Evolutionary conservation across 2,113 vertebrate species (phyloP), one percentile per base, ranked within the genome.

Genomic region (Pseudorectes ferrugineus): DNA sequence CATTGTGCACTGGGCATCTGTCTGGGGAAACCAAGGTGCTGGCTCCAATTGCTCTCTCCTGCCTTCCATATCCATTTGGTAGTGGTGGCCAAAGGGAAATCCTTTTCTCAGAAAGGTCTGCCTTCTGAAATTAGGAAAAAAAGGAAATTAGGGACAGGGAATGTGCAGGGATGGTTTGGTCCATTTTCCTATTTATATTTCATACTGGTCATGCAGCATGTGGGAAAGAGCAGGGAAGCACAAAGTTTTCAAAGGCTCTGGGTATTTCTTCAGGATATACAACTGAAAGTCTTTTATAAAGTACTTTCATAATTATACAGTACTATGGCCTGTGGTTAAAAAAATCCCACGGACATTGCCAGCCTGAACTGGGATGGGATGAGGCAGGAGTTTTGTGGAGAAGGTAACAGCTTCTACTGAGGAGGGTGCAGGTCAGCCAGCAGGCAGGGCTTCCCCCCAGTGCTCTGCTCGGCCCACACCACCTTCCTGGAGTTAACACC

Each of bases 1-100:
- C 4, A 9, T 12, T 13, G 9, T 18, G 10, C 8, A 1, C 7
- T 14, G 24, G 17, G 29, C 3, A 5, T 12, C 46, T 1, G 0
- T 9, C 26, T 36, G n/a, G 42, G 28, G 35, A 68, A 72, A 45
- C 12, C 0, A 6, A 65, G 42, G 45, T 17, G 25, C 40, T 18
- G 15, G 15, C 45, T 59, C 43, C 0, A 0, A 25, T 26, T 42
- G 26, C 23, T 61, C 33, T 33, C 58, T 24, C 12, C 36, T 73
- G n/a, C 24, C 29, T 33, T 73, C 40, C 1, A 0, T 12, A 25
- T 2, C 28, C 15, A 6, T 62, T 43, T 21, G 40, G 45, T 19
- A 35, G 28, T 42, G 33, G 24, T 9, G 28, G 28, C 33, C 88
- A 76, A 52, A 76, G 20, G 24, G 14, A 89, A 79, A 35, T 22